Evolutionary conservation across 2,888 invertebrate genomes (phyloP).

Genomic region (Polylopha cassiicola): DNA sequence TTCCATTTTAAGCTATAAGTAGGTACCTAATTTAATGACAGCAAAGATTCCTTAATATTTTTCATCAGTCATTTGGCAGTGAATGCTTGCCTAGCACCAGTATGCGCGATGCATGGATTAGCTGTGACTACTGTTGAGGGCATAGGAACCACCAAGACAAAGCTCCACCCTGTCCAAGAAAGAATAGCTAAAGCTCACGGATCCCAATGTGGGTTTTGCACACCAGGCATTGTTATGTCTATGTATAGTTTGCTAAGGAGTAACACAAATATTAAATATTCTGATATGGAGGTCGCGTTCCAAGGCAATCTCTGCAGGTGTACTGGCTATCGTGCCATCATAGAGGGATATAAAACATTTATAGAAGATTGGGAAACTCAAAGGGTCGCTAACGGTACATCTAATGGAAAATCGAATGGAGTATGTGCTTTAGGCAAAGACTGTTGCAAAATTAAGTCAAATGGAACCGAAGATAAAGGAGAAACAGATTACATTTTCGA

Average conservation of each 20-base stretch:
- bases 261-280: slow-evolving; percentile 56
- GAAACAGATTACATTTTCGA: slow-evolving; percentile 77
- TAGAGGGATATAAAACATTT: slow-evolving; percentile 88
- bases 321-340: slow-evolving; percentile 91
- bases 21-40: not conserved
- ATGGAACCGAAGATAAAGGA: slow-evolving; percentile 48
- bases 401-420: slow-evolving; percentile 33
- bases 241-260: slow-evolving; percentile 88
- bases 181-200: slow-evolving; percentile 89
- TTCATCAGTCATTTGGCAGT: slow-evolving; percentile 82
- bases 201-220: slow-evolving; percentile 93
- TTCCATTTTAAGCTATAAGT: no score
- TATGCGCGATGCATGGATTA: slow-evolving; percentile 87
- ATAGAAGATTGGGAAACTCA: slow-evolving; percentile 82
- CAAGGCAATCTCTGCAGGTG: slow-evolving; percentile 89
- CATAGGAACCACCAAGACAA: slow-evolving; percentile 84
- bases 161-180: slow-evolving; percentile 88
- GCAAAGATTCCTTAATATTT: slow-evolving; percentile 26
- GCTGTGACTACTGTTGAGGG: slow-evolving; percentile 93
- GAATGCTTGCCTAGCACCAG: slow-evolving; percentile 89
- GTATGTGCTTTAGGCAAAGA: slow-evolving; percentile 79
- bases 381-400: slow-evolving; percentile 43
- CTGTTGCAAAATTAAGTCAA: slow-evolving; percentile 77
- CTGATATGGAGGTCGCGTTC: slow-evolving; percentile 84
- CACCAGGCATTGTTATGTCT: slow-evolving; percentile 94